Evolutionary conservation across 1,140 invertebrate genomes (phyloP), one percentile per base, ranked within the genome.

Genomic region (Cherax quadricarinatus): DNA sequence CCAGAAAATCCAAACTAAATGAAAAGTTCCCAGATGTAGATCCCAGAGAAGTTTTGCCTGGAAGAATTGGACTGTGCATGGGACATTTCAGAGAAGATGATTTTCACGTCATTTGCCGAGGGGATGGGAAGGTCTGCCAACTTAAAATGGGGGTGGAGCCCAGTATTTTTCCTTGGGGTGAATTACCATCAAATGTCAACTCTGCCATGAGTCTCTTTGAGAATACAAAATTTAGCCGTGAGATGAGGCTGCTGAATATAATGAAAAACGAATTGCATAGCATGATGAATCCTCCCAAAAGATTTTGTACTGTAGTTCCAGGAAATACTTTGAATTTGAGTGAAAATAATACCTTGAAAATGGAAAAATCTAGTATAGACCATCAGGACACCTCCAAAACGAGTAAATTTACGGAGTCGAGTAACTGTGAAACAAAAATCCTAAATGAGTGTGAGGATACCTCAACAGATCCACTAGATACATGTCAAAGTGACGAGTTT

Each of bases 1-100:
- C 81, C 3, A 60, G 18, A 14, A 57, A 12, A 60, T 14, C 81
- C 0, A 83, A 83, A 30, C 7, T 83, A 48, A 83, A 83, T 83
- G 81, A 83, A 30, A 83, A 83, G 48, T 83, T 83, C 16, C 81
- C 81, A 24, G 81, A 57, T 57, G 81, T 83, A 16, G 51, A 60
- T 30, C 81, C 81, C n/a, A 53, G n/a, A 30, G 49, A 57, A 30
- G 24, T 48, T n/a, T 30, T 83, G 3, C 81, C 81, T 18, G 4
- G 12, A 51, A 53, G 81, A 30, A 60, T 83, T 12, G 81, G 81
- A 4, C 18, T 83, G 18, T 83, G 81, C 51, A 83, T 83, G 81
- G 81, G 51, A 24, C 81, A 83, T 21, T 83, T 83, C n/a, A 53
- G 21, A 21, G 51, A 53, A 6, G 81, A 83, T 1, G 51, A 83